Base-by-base conservation (phyloP, 2,888 invertebrate species). In the Rhagonycha fulva region DNA sequence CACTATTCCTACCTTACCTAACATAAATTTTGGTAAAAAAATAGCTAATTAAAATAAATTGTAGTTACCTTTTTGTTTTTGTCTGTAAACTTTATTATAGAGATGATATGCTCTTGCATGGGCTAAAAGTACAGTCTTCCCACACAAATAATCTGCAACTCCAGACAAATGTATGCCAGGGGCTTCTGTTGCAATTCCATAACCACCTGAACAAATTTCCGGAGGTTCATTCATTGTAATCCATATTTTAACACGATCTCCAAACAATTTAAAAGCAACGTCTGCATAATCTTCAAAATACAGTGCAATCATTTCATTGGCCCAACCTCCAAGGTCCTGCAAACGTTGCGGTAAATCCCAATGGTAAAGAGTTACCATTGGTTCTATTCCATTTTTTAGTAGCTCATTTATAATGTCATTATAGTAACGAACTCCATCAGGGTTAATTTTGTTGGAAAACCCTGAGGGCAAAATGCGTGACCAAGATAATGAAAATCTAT, bases 31-130 rank as follows among this genome's bases (percentile, higher is more conserved):
- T 12, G 9, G 19, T 47, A 7, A n/a, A 5, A 32, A 11, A 32
- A 32, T 12, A 32, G 12, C 12, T 12, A 11, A 4, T 4, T 12
- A 12, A 32, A 12, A 4, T 12, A 32, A 4, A 7, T 9, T 47
- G 9, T 28, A 9, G 2, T 7, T 28, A 83, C 84, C 85, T 71
- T 78, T 79, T 70, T 86, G 85, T 28, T 79, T 79, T 0, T 82
- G 26, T 79, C 86, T 87, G 82, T 88, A 93, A n/a, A 89, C 86
- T 0, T 86, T 81, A 62, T 91, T 84, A 81, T 91, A 93, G 82
- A 92, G 83, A 10, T 89, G 88, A 82, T 92, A 94, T 0, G 90
- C 91, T 82, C 87, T 89, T 0, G 91, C 93, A 82, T 94, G 94
- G 0, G 94, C 92, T 66, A 90, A 83, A 5, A 94, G 87, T 68